These are phyloP conservation scores for Trypoxylus dichotomus DNA, from an alignment of 1,140 invertebrate genomes.

Conservation along the genomic window DNA sequence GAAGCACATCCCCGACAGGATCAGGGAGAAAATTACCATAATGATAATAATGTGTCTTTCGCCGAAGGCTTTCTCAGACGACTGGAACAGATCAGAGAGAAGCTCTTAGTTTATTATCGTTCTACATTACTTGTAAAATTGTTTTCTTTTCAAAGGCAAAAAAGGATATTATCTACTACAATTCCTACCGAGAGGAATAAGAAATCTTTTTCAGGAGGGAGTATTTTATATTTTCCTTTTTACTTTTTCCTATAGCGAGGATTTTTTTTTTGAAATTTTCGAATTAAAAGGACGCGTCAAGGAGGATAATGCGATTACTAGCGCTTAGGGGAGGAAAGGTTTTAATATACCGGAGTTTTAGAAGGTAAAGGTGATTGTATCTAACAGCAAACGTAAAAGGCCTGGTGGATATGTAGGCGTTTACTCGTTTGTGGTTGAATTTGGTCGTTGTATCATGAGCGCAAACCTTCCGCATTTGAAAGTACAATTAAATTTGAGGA, in stretches of 20 bases:
- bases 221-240: neutral
- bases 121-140: neutral
- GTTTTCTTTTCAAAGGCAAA: neutral
- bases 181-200: neutral
- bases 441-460: too few species aligned
- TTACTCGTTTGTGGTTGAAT: too few species aligned
- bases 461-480: too few species aligned
- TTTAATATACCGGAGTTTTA: neutral
- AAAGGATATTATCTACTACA: neutral
- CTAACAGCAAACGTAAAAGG: too few species aligned
- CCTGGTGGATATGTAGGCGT: too few species aligned
- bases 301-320: neutral
- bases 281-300: neutral
- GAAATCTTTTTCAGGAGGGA: neutral
- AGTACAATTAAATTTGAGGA: too few species aligned
- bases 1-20: constrained; percentile 83
- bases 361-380: neutral
- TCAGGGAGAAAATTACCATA: constrained; percentile 83
- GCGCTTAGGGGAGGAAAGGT: neutral
- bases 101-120: neutral
- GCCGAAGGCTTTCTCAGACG: neutral
- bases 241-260: neutral
- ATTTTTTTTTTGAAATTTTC: neutral
- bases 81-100: neutral
- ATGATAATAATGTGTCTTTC: constrained; percentile 83